phyloP scores from a whole-genome alignment of 2,113 vertebrate genomes.

The Egretta garzetta region DNA sequence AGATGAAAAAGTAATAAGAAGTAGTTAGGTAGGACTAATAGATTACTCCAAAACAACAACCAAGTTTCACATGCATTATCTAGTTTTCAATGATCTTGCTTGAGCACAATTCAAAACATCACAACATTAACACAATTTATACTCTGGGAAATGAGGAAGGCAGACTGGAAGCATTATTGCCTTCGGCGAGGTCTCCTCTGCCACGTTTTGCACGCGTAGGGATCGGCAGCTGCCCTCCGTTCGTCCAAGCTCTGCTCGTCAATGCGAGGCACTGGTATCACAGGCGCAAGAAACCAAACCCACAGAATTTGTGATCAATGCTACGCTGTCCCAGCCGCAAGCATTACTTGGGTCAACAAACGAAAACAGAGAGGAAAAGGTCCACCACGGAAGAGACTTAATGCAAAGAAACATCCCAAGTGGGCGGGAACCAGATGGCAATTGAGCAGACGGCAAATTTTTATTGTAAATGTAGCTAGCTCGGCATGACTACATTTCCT shows the following conservation, averaged over 20 bases:
- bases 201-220: rapidly evolving
- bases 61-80: not conserved
- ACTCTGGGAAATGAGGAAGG: not conserved
- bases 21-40: not conserved
- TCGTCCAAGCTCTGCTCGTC: not conserved
- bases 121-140: not conserved
- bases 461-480: not conserved
- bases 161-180: rapidly evolving
- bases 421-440: not conserved
- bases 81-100: not conserved
- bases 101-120: rapidly evolving
- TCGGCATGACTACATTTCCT: not conserved
- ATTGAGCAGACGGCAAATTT: not conserved
- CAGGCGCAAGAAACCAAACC: not conserved
- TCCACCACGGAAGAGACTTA: not conserved
- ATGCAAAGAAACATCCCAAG: not conserved
- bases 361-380: not conserved
- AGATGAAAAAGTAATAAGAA: not conserved
- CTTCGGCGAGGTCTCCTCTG: not conserved
- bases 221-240: not conserved
- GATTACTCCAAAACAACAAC: not conserved
- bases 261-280: rapidly evolving
- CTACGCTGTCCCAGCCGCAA: not conserved
- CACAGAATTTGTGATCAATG: not conserved
- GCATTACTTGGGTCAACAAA: not conserved